Conservation (phyloP, 2,797 vertebrate species). For the Carcharodon carcharias region DNA sequence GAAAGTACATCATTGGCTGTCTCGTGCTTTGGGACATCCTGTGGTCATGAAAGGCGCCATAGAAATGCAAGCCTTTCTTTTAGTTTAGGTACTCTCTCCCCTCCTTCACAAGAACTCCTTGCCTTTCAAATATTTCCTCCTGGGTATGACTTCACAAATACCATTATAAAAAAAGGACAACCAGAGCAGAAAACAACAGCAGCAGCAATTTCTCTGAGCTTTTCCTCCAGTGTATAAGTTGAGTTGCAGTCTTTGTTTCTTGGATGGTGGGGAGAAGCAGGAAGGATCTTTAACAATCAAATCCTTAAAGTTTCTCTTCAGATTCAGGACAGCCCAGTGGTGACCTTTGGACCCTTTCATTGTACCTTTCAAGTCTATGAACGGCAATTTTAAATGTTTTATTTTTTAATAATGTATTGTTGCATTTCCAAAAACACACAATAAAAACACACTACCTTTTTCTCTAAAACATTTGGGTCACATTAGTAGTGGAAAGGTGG, state of each 20-base stretch:
- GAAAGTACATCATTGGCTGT: background rate
- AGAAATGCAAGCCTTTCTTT: background rate
- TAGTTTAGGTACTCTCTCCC: background rate
- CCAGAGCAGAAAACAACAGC: background rate
- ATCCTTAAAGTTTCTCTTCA: background rate
- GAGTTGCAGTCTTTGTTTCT: background rate
- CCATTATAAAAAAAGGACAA: background rate
- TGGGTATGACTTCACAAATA: background rate
- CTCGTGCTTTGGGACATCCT: background rate
- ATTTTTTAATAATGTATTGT: background rate
- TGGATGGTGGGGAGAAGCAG: background rate
- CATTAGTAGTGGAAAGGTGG: background rate
- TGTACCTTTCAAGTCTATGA: background rate
- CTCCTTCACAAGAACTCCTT: background rate
- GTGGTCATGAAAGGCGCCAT: background rate
- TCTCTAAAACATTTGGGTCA: background rate
- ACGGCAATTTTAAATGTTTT: background rate
- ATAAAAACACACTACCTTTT: background rate
- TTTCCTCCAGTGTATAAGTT: background rate
- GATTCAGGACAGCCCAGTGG: background rate
- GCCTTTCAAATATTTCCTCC: too few species aligned
- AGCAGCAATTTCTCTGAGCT: background rate
- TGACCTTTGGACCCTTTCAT: background rate
- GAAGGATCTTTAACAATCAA: background rate
- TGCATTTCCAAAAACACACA: background rate